Evolutionary conservation across 2,113 vertebrate genomes (phyloP).

Genomic region (Leptodactylus fuscus): DNA sequence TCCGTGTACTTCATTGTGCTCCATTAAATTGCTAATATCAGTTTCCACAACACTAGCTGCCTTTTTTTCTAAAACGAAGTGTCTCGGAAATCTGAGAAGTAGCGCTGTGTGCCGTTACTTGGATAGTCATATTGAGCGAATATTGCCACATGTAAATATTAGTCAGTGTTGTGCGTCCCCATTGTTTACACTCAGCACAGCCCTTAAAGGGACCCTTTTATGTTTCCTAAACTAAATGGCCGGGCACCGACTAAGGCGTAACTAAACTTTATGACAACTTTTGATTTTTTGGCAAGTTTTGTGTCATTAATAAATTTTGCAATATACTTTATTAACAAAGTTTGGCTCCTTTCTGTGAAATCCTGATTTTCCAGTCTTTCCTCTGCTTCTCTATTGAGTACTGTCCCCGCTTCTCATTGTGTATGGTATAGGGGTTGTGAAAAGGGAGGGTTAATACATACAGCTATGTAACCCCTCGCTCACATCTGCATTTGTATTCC

Average conservation of each 20-base stretch:
- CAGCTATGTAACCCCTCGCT: too few relatives aligned
- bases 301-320: too few relatives aligned
- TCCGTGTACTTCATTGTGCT: constrained; percentile 38
- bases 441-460: too few relatives aligned
- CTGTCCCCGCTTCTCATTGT: too few relatives aligned
- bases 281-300: too few relatives aligned
- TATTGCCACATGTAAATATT: constrained; percentile 48
- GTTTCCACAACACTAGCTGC: constrained; percentile 28
- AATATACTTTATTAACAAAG: too few relatives aligned
- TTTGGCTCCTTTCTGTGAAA: too few relatives aligned
- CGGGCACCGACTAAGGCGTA: background rate
- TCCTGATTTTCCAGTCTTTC: too few relatives aligned
- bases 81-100: constrained; percentile 49
- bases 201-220: constrained; percentile 2
- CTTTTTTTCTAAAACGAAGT: constrained; percentile 21
- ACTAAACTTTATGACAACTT: too few relatives aligned
- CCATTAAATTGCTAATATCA: constrained; percentile 47
- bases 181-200: background rate
- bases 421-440: too few relatives aligned
- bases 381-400: too few relatives aligned
- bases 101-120: constrained; percentile 1
- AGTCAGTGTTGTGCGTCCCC: constrained; percentile 1
- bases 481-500: too few relatives aligned
- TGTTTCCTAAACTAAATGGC: background rate
- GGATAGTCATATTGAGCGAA: constrained; percentile 21